Evolutionary conservation across 1,140 invertebrate species (phyloP), one percentile per base, ranked within the genome.

Genomic region (Amyelois transitella): DNA sequence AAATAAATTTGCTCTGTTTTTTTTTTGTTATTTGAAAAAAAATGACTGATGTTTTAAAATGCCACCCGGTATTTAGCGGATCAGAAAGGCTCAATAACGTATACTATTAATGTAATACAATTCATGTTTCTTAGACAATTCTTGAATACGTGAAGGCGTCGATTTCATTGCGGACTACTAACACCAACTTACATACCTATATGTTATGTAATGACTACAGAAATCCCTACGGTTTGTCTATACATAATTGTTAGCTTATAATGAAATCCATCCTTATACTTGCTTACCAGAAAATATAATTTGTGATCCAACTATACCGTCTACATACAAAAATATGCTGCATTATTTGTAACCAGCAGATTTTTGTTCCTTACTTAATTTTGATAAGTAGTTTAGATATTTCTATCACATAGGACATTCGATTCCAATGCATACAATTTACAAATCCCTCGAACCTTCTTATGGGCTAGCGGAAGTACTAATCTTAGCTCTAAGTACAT

Each of bases 281-380:
- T 25, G 51, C 58, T 58, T 53, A 50, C 25, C 51, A 28, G 19
- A 58, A 54, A 58, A 58, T 58, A 58, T 54, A 48, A n/a, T 48
- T 19, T 21, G 12, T 48, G 1, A 58, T 55, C 43, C 50, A 38
- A 53, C 51, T 55, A 51, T 22, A 45, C 22, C 54, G 20, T 52
- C 47, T 60, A 62, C 53, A 47, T 66, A 66, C 54, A 62, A 63
- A 66, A 60, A 66, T 63, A 66, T 56, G 54, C 22, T 14, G 32
- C 32, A 6, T 38, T 38, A 2, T 38, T 14, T 38, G 17, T 38
- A 38, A 56, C 17, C 32, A 38, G 32, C 32, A 38, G 32, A 38
- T 38, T 14, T 38, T 38, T n/a, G 32, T 38, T 6, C n/a, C 12
- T 14, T 14, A 38, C 32, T 38, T 38, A 38, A 32, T 14, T n/a